Percentiles rank a stretch among this genome's conserved stretches.
phyloP scores from a whole-genome alignment of 35 echinoderm and acorn worm species.

The Stichopus chloronotus region DNA sequence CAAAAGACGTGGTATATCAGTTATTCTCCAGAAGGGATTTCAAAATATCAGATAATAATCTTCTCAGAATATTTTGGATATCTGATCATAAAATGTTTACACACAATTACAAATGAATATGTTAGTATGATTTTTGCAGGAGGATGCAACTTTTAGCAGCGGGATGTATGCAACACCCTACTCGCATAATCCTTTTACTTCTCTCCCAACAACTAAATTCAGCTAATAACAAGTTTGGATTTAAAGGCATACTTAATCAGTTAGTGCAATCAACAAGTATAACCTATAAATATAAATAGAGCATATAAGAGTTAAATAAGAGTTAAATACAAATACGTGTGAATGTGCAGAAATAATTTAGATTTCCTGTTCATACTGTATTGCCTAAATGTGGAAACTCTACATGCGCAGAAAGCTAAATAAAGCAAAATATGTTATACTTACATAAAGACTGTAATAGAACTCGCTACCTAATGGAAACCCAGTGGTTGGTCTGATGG shows the following conservation, averaged over 20 bases:
- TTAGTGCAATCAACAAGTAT: not conserved
- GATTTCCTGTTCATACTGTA: not conserved
- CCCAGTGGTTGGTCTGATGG: slow-evolving; percentile 70
- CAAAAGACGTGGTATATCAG: too few species aligned
- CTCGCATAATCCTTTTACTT: too few species aligned
- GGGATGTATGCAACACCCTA: too few species aligned
- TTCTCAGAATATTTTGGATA: too few species aligned
- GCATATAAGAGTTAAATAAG: too few species aligned
- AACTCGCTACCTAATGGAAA: slow-evolving; percentile 73
- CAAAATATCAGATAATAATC: too few species aligned
- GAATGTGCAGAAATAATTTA: not conserved
- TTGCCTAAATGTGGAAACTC: not conserved
- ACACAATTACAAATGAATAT: too few species aligned
- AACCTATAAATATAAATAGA: not conserved
- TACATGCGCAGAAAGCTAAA: not conserved
- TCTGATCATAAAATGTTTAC: too few species aligned
- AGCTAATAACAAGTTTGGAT: not conserved
- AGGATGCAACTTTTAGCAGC: too few species aligned
- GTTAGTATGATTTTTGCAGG: too few species aligned
- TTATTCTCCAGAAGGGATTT: too few species aligned
- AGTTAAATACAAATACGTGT: not conserved
- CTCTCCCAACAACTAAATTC: too few species aligned
- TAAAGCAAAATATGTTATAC: not conserved
- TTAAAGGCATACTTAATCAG: not conserved
- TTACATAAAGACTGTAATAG: slow-evolving; percentile 86